Percentiles rank a stretch among this genome's conserved stretches.
phyloP scores from a whole-genome alignment of 2,888 invertebrate species.

The Phasia obesa region DNA sequence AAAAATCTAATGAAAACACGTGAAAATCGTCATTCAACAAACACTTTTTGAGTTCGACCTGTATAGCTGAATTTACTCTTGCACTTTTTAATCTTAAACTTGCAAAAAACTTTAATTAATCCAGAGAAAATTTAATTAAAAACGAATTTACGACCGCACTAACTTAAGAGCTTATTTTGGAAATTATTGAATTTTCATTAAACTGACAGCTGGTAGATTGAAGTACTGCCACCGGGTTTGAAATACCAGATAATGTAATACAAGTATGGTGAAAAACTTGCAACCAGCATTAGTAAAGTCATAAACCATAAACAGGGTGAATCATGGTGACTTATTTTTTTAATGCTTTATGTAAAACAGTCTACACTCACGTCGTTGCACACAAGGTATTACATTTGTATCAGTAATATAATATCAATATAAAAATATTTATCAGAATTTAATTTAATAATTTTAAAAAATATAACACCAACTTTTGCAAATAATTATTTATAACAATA shows the following conservation, averaged over 20 bases:
- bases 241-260: neutral
- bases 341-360: neutral
- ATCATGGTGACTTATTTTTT: too few relatives aligned
- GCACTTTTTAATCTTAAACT: slow-evolving; percentile 48
- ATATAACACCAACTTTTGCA: too few relatives aligned
- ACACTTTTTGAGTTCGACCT: slow-evolving; percentile 40
- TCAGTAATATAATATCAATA: too few relatives aligned
- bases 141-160: slow-evolving; percentile 67
- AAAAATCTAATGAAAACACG: slow-evolving; percentile 60
- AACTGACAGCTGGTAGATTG: slow-evolving; percentile 67
- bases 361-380: too few relatives aligned
- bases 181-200: slow-evolving; percentile 74
- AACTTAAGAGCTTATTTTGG: slow-evolving; percentile 68
- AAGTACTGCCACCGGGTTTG: slow-evolving; percentile 25
- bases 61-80: slow-evolving; percentile 9
- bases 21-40: slow-evolving; percentile 38
- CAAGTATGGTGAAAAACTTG: neutral
- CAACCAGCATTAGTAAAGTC: neutral
- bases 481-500: too few relatives aligned
- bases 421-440: too few relatives aligned
- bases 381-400: too few relatives aligned
- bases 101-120: slow-evolving; percentile 51
- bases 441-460: too few relatives aligned
- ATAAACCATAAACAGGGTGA: slow-evolving; percentile 12
- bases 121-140: slow-evolving; percentile 62